These are phyloP conservation scores for Drosophila formosana DNA, from an alignment of 2,888 invertebrate genomes.

Conservation along the genomic window DNA sequence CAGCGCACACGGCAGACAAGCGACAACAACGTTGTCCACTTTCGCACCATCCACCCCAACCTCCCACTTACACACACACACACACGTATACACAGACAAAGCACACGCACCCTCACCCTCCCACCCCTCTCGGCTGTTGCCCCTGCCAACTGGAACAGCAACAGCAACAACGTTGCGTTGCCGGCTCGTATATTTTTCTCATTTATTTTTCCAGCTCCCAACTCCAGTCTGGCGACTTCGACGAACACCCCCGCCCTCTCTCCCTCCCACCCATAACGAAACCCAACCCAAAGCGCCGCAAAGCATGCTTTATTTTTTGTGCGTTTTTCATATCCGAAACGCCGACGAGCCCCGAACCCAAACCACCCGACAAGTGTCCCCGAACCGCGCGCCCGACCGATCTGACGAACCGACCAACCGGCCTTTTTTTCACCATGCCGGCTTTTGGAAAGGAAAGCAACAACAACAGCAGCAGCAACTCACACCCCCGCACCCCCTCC, in stretches of 20 bases:
- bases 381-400: slow-evolving; percentile 23
- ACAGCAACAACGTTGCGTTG: slow-evolving; percentile 75
- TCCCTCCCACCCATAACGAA: slow-evolving; percentile 11
- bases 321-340: slow-evolving; percentile 83
- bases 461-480: slow-evolving; percentile 43
- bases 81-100: slow-evolving; percentile 10
- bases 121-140: slow-evolving; percentile 40
- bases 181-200: slow-evolving; percentile 81
- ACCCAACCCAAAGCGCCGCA: slow-evolving; percentile 52
- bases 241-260: slow-evolving; percentile 25
- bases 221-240: slow-evolving; percentile 53
- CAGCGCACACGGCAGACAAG: slow-evolving; percentile 65
- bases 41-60: slow-evolving; percentile 61
- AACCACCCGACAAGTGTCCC: slow-evolving; percentile 1
- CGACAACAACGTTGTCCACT: slow-evolving; percentile 79
- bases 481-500: slow-evolving; percentile 9
- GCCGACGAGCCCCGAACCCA: slow-evolving; percentile 67
- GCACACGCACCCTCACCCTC: slow-evolving; percentile 42
- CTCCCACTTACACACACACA: slow-evolving; percentile 10
- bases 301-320: slow-evolving; percentile 75
- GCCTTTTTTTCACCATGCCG: slow-evolving; percentile 76
- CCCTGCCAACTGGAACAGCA: slow-evolving; percentile 64
- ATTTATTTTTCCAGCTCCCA: slow-evolving; percentile 79
- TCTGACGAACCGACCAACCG: slow-evolving; percentile 64
- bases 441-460: slow-evolving; percentile 65